Percentiles rank a stretch among this genome's conserved stretches.
Evolutionary conservation across 2,888 invertebrate genomes (phyloP).

Genomic region (Oscheius sp.): DNA sequence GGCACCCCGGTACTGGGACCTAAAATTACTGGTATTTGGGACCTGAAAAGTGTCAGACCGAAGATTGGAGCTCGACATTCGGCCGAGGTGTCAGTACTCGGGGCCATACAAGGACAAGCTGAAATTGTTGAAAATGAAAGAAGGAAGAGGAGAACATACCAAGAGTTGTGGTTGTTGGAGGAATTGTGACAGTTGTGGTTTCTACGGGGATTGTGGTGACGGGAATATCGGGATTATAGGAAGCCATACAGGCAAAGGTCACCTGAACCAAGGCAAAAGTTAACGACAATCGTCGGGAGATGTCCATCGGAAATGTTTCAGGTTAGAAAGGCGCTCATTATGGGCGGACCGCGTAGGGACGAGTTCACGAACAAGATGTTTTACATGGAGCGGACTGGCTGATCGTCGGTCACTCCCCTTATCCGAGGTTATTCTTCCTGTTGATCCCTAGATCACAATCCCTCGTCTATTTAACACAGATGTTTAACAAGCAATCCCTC

Average conservation of each 20-base stretch:
- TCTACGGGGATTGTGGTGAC: neutral
- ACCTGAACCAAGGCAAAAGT: neutral
- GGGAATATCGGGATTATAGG: neutral
- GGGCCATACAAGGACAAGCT: constrained; percentile 13
- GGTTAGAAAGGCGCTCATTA: too few species aligned
- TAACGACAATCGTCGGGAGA: neutral
- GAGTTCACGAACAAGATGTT: too few species aligned
- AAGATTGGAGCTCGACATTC: constrained; percentile 8
- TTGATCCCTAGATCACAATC: too few species aligned
- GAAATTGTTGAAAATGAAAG: neutral
- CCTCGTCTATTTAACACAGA: too few species aligned
- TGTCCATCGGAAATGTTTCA: neutral
- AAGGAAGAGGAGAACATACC: neutral
- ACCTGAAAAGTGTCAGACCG: too few species aligned
- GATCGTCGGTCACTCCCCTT: too few species aligned
- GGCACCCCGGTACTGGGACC: neutral
- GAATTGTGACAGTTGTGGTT: neutral
- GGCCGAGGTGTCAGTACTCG: neutral
- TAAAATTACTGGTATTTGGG: too few species aligned
- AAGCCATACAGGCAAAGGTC: neutral
- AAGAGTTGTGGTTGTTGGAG: constrained; percentile 5
- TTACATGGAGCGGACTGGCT: too few species aligned
- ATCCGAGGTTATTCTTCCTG: too few species aligned
- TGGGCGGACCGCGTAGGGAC: too few species aligned
- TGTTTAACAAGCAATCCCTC: too few species aligned